Evolutionary conservation across 64 coral and sea anemone species (phyloP).

Genomic region (Acropora tenuis): DNA sequence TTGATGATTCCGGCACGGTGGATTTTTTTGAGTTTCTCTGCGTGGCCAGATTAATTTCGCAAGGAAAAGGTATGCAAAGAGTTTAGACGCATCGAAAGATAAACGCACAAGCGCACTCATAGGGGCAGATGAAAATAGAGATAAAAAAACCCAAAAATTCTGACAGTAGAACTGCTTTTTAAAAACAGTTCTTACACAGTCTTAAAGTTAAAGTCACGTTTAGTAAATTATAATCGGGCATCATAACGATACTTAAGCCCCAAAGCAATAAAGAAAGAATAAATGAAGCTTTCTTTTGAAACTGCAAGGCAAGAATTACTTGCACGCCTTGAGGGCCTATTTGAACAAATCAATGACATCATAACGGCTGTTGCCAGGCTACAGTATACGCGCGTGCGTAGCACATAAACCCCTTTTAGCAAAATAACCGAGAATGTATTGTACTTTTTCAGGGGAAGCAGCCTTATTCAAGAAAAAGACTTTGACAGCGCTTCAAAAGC

Average conservation of each 20-base stretch:
- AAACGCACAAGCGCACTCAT: background rate
- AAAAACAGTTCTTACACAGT: too few species aligned
- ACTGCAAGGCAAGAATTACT: too few species aligned
- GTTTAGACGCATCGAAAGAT: too few species aligned
- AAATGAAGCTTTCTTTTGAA: too few species aligned
- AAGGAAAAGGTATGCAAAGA: slow-evolving; percentile 72
- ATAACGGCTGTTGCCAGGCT: too few species aligned
- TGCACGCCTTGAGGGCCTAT: too few species aligned
- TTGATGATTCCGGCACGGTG: slow-evolving; percentile 87
- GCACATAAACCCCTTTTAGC: background rate
- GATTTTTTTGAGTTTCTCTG: slow-evolving; percentile 95
- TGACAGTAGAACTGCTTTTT: background rate
- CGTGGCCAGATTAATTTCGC: slow-evolving; percentile 78
- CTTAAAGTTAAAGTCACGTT: too few species aligned
- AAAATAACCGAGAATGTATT: background rate
- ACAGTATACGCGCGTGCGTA: background rate
- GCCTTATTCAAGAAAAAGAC: slow-evolving; percentile 90
- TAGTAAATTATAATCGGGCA: too few species aligned
- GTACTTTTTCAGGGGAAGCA: slow-evolving; percentile 66
- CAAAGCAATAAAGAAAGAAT: too few species aligned
- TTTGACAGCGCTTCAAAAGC: slow-evolving; percentile 78
- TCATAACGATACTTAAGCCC: too few species aligned
- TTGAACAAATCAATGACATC: too few species aligned
- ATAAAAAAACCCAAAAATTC: background rate
- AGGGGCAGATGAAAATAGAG: background rate